Evolutionary conservation across 1,140 invertebrate genomes (phyloP), one percentile per base, ranked within the genome.

Genomic region (Akabosia matsudoensis): DNA sequence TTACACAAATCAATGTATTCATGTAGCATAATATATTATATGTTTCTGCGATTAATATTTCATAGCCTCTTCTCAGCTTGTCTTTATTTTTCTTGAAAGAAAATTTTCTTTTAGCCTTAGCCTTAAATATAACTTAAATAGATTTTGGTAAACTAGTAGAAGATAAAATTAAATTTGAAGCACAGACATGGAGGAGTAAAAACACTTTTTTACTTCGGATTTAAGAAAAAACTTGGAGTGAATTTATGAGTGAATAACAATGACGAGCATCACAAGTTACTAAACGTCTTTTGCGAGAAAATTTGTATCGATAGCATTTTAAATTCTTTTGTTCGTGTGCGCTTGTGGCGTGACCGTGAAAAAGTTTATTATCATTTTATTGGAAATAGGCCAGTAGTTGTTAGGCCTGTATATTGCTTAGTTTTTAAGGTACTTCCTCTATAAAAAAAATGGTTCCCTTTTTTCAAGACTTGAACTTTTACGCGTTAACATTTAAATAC

Each of bases 1-100:
- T 45, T n/a, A n/a, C n/a, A n/a, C n/a, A n/a, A n/a, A n/a, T n/a
- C n/a, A n/a, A n/a, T n/a, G n/a, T n/a, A n/a, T n/a, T n/a, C n/a
- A n/a, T n/a, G n/a, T n/a, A n/a, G n/a, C n/a, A n/a, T n/a, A n/a
- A 45, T 45, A 45, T 45, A 45, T 7, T 45, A 45, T n/a, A 18
- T 45, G 18, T 45, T 45, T 45, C 7, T 18, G 37, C 4, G 7
- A 4, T 56, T 16, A 67, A 30, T 67, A 28, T 67, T n/a, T 67
- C 61, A 67, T 67, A 67, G 61, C 61, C 61, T 67, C 61, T 67
- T 30, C 31, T 67, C 28, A 67, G 61, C 61, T 67, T 67, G 61
- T 67, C 61, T 67, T 67, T 67, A n/a, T 45, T 45, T 61, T 67
- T 67, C 61, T 67, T 24, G 61, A 67, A 67, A 67, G 61, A 67